Base-by-base conservation (phyloP, 2,113 vertebrate genomes). In the Loxodonta africana region DNA sequence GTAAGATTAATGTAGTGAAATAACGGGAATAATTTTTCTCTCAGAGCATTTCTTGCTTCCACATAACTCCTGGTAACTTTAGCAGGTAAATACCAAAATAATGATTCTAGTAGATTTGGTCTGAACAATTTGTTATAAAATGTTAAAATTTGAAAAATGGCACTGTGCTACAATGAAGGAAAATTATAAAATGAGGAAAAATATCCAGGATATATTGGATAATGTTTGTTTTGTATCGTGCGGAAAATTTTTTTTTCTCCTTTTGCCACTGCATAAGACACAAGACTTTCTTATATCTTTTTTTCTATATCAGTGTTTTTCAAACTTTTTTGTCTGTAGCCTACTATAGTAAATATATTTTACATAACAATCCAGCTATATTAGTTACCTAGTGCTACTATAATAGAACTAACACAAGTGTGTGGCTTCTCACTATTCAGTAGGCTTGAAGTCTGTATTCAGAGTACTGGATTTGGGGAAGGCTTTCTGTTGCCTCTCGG, bases 181-280 rank as follows among this genome's bases (percentile, higher is more conserved):
- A 82, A 69, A 74, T 76, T 97, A 69, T 95, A 63, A 86, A 91
- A 78, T 57, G 60, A 46, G 57, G 20, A 94, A 51, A 51, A 87
- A 86, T 83, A 88, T 41, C 12, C 25, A 67, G 60, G 28, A 37
- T 48, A 4, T 91, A 20, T 83, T 88, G 30, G 76, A 57, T 51
- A 95, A 71, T 12, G 8, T 83, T 65, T 12, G 8, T 83, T 65
- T 14, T 91, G 51, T 88, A 26, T 51, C 30, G 12, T 69, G n/a
- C 62, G 60, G 51, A 69, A 71, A 62, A 84, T 80, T 85, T 69
- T 87, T 89, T 87, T 69, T 57, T 57, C 57, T 90, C 21, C 87
- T 94, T 78, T 94, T 90, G 63, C 17, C n/a, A 77, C 7, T 88
- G 46, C n/a, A 71, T 10, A 91, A 83, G 44, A 83, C 82, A 74